Conservation (phyloP, 2,888 invertebrate genomes). For the Dromius quadrimaculatus region DNA sequence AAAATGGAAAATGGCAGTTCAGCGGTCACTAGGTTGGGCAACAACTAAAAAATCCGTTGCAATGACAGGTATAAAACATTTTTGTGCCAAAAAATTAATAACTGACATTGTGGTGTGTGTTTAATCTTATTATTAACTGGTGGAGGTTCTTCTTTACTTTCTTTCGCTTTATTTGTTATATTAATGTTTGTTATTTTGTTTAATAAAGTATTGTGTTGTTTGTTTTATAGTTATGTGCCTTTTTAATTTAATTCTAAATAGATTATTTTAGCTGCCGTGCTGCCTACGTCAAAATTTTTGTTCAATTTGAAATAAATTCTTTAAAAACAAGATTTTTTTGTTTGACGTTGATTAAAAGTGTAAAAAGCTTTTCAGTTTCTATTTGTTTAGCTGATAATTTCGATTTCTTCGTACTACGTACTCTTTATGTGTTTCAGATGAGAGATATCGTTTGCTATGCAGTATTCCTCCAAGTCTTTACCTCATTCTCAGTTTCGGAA, state of each 20-base stretch:
- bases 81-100: conserved; percentile 20
- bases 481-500: conserved; percentile 78
- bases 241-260: too few relatives aligned
- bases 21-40: conserved; percentile 92
- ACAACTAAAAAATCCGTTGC: conserved; percentile 77
- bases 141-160: conserved; percentile 1
- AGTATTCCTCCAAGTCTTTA: conserved; percentile 85
- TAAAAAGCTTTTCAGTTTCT: too few relatives aligned
- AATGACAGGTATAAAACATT: conserved; percentile 78
- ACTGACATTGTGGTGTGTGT: conserved; percentile 7
- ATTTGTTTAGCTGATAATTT: too few relatives aligned
- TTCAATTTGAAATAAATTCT: too few relatives aligned
- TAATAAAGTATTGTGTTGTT: conserved; percentile 29
- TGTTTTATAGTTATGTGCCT: too few relatives aligned
- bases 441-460: conserved; percentile 80
- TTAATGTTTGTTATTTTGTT: conserved; percentile 40
- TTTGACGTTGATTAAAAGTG: too few relatives aligned
- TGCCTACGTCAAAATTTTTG: too few relatives aligned
- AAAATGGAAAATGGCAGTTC: conserved; percentile 96
- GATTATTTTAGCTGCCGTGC: too few relatives aligned
- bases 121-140: conserved; percentile 2
- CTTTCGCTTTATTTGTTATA: conserved; percentile 18
- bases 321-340: too few relatives aligned
- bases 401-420: too few relatives aligned
- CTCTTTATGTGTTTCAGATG: conserved; percentile 74